phyloP scores from a whole-genome alignment of 2,113 vertebrate genomes.

The Arizona elegans region DNA sequence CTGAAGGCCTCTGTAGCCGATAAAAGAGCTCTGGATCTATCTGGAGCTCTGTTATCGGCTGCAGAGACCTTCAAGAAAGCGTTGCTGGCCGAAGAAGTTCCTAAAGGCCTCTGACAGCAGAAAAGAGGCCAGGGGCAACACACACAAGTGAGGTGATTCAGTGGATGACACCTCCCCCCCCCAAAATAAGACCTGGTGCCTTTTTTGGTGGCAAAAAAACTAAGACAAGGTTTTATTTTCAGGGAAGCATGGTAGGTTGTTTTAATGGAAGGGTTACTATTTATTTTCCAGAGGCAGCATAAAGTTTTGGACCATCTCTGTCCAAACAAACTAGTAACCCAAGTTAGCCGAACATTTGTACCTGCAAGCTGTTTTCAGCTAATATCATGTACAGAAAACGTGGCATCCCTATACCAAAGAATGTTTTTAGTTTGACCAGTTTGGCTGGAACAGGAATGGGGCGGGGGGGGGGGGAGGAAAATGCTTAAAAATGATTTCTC shows the following conservation, averaged over 20 bases:
- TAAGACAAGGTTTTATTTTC: too few species aligned
- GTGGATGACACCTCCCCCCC: too few species aligned
- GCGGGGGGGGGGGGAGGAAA: background rate
- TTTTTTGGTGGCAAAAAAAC: too few species aligned
- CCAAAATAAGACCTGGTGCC: too few species aligned
- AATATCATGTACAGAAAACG: background rate
- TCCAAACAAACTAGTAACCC: background rate
- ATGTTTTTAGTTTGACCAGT: background rate
- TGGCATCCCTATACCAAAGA: background rate
- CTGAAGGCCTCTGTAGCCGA: too few species aligned
- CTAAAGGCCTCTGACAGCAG: too few species aligned
- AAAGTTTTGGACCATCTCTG: background rate
- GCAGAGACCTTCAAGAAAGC: too few species aligned
- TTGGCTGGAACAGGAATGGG: background rate
- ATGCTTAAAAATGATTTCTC: background rate
- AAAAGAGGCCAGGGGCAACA: too few species aligned
- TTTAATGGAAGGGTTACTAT: background rate
- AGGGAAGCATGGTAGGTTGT: background rate
- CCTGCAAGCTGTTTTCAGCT: background rate
- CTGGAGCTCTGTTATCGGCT: too few species aligned
- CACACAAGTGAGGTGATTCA: too few species aligned
- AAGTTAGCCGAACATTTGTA: background rate
- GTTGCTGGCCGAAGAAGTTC: too few species aligned
- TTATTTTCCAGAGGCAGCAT: background rate
- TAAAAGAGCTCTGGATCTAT: too few species aligned